Percentiles rank a stretch among this genome's conserved stretches.
These are phyloP conservation scores for Entomobrya proxima DNA, from an alignment of 2,888 invertebrate genomes.

Conservation along the genomic window DNA sequence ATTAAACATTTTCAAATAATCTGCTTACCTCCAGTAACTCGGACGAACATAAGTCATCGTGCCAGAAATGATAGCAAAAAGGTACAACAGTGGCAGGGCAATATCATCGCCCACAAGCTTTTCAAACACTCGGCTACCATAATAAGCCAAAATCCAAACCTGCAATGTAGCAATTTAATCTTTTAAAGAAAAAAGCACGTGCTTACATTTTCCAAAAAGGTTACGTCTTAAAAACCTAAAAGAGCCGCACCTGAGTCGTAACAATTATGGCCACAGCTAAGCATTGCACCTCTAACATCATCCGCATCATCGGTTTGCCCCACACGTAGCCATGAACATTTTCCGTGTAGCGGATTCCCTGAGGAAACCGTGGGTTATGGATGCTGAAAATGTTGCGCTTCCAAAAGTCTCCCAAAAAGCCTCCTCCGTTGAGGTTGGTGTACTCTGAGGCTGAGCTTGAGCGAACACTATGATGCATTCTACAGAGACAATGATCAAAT, in stretches of 20 bases:
- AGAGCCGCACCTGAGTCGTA: slow-evolving; percentile 49
- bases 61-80: slow-evolving; percentile 28
- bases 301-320: slow-evolving; percentile 53
- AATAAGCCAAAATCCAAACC: slow-evolving; percentile 47
- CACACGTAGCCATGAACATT: slow-evolving; percentile 32
- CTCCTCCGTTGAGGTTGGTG: too few species aligned
- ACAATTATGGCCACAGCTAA: slow-evolving; percentile 47
- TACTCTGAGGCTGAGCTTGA: neutral
- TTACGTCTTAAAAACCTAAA: too few species aligned
- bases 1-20: neutral
- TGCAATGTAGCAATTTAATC: neutral
- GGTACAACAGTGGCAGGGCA: slow-evolving; percentile 40
- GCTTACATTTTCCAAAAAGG: too few species aligned
- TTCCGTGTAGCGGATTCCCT: slow-evolving; percentile 39
- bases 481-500: too few species aligned
- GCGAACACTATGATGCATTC: too few species aligned
- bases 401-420: neutral
- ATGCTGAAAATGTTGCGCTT: neutral
- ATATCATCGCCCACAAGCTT: slow-evolving; percentile 44
- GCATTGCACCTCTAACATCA: slow-evolving; percentile 58
- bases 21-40: slow-evolving; percentile 56
- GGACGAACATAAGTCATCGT: slow-evolving; percentile 47
- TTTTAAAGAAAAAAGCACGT: too few species aligned
- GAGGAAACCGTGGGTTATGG: neutral
- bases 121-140: slow-evolving; percentile 42